These are phyloP conservation scores for Junco hyemalis DNA, from an alignment of 2,113 vertebrate species.

Conservation along the genomic window DNA sequence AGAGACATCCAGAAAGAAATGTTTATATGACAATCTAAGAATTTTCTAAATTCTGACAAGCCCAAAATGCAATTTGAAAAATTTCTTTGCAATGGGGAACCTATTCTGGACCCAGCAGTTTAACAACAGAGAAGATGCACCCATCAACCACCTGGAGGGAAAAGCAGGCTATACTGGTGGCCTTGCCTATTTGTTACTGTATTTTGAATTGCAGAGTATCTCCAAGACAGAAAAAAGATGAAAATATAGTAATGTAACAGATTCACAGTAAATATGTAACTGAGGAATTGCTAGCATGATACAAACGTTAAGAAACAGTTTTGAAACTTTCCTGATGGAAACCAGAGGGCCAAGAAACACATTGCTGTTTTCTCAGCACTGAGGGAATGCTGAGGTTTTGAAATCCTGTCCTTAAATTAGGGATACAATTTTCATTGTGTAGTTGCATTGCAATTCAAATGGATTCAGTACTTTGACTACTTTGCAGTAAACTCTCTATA, in stretches of 20 bases:
- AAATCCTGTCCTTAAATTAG: not conserved
- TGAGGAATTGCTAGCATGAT: not conserved
- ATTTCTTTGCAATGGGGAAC: not conserved
- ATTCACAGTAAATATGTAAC: not conserved
- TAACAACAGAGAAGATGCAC: not conserved
- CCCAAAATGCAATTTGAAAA: not conserved
- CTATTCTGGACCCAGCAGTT: not conserved
- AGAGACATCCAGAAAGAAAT: not conserved
- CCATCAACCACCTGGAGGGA: not conserved
- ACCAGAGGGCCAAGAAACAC: not conserved
- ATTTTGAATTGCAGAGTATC: not conserved
- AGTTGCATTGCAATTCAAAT: not conserved
- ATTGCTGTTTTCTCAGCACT: not conserved
- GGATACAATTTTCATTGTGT: not conserved
- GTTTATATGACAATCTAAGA: not conserved
- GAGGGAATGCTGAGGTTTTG: not conserved
- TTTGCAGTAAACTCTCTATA: not conserved
- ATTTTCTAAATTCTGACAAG: not conserved
- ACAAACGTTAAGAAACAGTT: not conserved
- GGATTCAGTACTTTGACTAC: not conserved
- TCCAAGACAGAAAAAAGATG: not conserved
- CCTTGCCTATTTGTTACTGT: not conserved
- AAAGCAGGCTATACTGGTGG: not conserved
- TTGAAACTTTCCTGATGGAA: not conserved
- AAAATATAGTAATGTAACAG: not conserved